phyloP scores from a whole-genome alignment of 2,113 vertebrate species.

The Pelmatolapia mariae region DNA sequence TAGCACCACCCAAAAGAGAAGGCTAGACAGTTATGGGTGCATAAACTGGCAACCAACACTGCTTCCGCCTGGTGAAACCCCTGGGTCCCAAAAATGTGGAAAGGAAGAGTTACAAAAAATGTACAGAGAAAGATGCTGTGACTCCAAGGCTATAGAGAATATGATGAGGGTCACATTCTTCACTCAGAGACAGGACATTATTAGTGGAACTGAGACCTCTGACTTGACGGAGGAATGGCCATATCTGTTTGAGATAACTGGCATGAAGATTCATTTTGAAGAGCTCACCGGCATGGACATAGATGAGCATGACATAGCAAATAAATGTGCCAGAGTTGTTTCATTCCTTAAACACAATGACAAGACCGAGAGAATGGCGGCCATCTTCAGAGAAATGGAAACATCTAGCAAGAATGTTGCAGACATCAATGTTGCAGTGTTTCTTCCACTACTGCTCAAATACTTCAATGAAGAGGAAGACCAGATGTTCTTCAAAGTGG shows the following conservation, averaged over 20 bases:
- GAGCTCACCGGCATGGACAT: background rate
- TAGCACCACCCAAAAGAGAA: accelerated
- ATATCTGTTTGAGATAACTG: background rate
- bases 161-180: background rate
- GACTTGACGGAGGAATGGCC: background rate
- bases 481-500: background rate
- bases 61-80: background rate
- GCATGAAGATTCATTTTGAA: background rate
- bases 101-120: background rate
- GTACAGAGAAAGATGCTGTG: background rate
- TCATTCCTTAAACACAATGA: background rate
- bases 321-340: background rate
- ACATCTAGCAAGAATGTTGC: too few species aligned
- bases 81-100: accelerated
- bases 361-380: background rate
- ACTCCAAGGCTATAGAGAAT: background rate
- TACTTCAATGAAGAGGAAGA: background rate
- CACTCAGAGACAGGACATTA: background rate
- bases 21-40: background rate
- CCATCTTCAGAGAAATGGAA: background rate
- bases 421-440: too few species aligned
- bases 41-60: background rate
- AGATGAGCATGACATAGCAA: background rate
- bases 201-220: background rate
- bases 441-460: background rate